Evolutionary conservation across 2,113 vertebrate genomes (phyloP).

Genomic region (Carollia perspicillata): DNA sequence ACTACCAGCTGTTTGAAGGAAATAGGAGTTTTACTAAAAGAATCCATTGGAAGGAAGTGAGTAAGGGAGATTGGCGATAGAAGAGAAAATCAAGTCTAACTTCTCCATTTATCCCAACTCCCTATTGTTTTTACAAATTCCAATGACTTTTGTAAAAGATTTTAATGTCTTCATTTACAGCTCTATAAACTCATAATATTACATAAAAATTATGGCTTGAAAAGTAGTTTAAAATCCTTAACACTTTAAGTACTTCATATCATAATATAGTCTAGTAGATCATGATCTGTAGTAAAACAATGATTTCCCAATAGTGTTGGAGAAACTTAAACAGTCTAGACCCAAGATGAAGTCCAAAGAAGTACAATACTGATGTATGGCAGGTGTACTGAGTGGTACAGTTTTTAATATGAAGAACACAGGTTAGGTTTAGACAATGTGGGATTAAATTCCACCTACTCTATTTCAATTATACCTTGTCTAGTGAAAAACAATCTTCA

Average conservation of each 20-base stretch:
- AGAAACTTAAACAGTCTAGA: not conserved
- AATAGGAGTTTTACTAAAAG: constrained; percentile 54
- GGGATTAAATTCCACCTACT: not conserved
- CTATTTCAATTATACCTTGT: not conserved
- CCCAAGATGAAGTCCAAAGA: not conserved
- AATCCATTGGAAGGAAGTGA: constrained; percentile 59
- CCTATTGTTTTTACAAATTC: not conserved
- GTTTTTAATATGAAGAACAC: not conserved
- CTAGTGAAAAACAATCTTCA: not conserved
- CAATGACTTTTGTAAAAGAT: constrained; percentile 14
- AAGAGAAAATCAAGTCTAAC: constrained; percentile 40
- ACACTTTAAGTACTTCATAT: not conserved
- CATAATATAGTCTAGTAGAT: not conserved
- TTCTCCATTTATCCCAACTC: not conserved
- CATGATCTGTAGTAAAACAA: not conserved
- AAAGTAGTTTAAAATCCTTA: constrained; percentile 11
- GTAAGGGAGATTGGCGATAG: constrained; percentile 47
- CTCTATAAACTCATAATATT: not conserved
- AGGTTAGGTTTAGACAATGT: not conserved
- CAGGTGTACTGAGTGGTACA: not conserved
- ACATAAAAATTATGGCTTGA: constrained; percentile 44
- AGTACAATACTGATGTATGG: not conserved
- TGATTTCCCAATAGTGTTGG: not conserved
- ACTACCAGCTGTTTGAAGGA: constrained; percentile 65
- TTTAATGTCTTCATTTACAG: constrained; percentile 25